Percentiles rank a stretch among this genome's conserved stretches.
Evolutionary conservation across 2,888 invertebrate species (phyloP).

Genomic region (Plemyria rubiginata): DNA sequence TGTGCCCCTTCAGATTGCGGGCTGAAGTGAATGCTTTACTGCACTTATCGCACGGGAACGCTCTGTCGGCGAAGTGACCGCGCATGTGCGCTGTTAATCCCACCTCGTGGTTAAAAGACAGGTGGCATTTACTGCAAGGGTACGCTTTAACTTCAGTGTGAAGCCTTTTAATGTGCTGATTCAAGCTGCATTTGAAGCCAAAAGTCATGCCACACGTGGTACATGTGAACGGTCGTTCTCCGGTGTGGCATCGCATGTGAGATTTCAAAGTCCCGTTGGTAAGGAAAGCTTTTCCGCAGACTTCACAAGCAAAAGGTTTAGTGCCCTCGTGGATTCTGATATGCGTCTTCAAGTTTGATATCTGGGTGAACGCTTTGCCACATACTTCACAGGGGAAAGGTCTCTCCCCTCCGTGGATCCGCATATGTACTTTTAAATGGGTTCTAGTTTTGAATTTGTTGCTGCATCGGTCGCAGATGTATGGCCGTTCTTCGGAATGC

Average conservation of each 20-base stretch:
- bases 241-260: conserved; percentile 13
- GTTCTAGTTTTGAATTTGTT: conserved; percentile 14
- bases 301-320: conserved; percentile 18
- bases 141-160: conserved; percentile 22
- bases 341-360: conserved; percentile 14
- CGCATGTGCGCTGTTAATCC: conserved; percentile 13
- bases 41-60: conserved; percentile 12
- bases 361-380: conserved; percentile 13
- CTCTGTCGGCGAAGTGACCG: conserved; percentile 5
- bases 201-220: conserved; percentile 14
- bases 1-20: conserved; percentile 16
- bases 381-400: conserved; percentile 13
- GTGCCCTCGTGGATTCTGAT: conserved; percentile 12
- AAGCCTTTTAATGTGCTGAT: conserved; percentile 14
- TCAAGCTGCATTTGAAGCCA: conserved; percentile 21
- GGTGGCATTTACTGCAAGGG: conserved; percentile 12
- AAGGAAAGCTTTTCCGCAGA: conserved; percentile 16
- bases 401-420: conserved; percentile 17
- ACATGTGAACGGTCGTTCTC: conserved; percentile 10
- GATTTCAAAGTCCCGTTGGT: conserved; percentile 12
- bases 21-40: conserved; percentile 16
- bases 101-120: conserved; percentile 14
- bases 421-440: conserved; percentile 11
- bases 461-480: conserved; percentile 16
- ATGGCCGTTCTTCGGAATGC: conserved; percentile 19